phyloP scores from a whole-genome alignment of 2,113 vertebrate genomes.

The Pterocles orientalis region DNA sequence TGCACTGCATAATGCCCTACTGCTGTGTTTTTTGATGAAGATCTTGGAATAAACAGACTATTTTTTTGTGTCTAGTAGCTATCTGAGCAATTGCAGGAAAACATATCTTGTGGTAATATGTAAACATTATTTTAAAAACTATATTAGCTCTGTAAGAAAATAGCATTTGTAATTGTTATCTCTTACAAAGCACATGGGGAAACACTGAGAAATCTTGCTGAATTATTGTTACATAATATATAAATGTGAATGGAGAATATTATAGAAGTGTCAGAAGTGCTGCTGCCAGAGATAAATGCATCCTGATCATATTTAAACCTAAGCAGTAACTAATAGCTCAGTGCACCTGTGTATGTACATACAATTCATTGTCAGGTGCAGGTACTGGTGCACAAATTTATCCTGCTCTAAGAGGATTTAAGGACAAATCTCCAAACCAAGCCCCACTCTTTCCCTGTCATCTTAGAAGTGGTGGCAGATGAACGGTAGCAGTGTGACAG shows the following conservation, averaged over 20 bases:
- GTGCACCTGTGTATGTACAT: not conserved
- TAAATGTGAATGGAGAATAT: not conserved
- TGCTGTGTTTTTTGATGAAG: not conserved
- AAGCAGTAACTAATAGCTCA: not conserved
- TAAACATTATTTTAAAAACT: constrained; percentile 10
- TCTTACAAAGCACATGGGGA: not conserved
- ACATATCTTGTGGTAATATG: not conserved
- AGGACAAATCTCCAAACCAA: not conserved
- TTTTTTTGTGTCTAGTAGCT: not conserved
- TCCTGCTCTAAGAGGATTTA: not conserved
- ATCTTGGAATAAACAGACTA: not conserved
- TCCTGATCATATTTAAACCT: not conserved
- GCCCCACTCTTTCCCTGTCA: not conserved
- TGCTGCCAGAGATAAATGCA: not conserved
- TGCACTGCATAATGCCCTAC: not conserved
- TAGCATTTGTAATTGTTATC: constrained; percentile 18
- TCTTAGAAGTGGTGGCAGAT: not conserved
- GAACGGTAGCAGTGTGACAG: not conserved
- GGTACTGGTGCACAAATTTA: not conserved
- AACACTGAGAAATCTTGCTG: not conserved
- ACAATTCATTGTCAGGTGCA: not conserved
- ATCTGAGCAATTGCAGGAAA: not conserved
- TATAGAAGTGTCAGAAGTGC: not conserved
- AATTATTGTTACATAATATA: not conserved
- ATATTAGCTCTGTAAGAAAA: not conserved